Evolutionary conservation across 2,113 vertebrate genomes (phyloP).

Genomic region (Hemicordylus capensis): DNA sequence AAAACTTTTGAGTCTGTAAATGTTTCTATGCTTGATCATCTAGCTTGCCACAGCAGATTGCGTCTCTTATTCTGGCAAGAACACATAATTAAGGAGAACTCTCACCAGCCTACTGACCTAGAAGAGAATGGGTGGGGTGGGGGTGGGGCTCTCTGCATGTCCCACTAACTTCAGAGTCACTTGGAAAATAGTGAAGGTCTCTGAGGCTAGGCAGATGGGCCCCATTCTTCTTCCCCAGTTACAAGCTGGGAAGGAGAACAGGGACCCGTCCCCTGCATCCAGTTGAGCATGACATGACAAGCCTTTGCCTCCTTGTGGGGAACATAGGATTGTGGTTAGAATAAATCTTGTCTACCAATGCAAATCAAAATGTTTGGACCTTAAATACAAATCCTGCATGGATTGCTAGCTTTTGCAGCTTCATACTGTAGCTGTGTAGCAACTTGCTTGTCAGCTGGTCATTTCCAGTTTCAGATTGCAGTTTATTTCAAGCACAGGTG

Average conservation of each 20-base stretch:
- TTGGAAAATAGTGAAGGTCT: background rate
- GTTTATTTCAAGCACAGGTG: too few species aligned
- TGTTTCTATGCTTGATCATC: background rate
- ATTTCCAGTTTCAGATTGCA: too few species aligned
- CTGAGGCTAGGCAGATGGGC: background rate
- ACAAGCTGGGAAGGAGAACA: background rate
- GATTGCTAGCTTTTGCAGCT: background rate
- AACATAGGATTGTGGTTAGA: background rate
- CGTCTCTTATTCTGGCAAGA: background rate
- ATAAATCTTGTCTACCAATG: background rate
- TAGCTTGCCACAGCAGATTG: background rate
- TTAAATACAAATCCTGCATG: background rate
- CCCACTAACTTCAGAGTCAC: too few species aligned
- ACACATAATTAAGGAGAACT: background rate
- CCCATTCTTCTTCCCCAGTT: background rate
- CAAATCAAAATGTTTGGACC: background rate
- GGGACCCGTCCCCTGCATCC: background rate
- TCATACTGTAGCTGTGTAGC: background rate
- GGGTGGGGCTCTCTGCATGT: background rate
- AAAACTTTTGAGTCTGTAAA: background rate
- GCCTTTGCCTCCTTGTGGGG: background rate
- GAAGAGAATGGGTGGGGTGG: too few species aligned
- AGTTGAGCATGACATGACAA: background rate
- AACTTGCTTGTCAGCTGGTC: background rate
- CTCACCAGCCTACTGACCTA: background rate